These are phyloP conservation scores for Xylota sylvarum DNA, from an alignment of 2,888 invertebrate genomes.

Conservation along the genomic window DNA sequence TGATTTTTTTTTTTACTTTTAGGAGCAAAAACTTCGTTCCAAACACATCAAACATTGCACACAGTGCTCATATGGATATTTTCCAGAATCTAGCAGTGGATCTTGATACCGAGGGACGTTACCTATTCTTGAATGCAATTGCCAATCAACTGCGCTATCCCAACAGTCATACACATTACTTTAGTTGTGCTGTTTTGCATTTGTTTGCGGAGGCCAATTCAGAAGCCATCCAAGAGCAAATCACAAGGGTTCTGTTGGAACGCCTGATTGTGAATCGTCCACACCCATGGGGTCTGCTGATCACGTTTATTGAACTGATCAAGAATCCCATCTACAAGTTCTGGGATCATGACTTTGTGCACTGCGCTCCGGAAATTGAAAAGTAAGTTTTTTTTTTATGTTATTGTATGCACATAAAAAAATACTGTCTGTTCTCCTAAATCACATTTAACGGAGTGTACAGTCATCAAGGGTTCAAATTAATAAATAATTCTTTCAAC, in stretches of 20 bases:
- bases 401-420: background rate
- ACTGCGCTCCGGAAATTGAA: slow-evolving; percentile 99
- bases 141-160: slow-evolving; percentile 99
- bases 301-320: slow-evolving; percentile 99
- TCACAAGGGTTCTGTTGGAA: slow-evolving; percentile 97
- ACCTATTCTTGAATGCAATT: slow-evolving; percentile 98
- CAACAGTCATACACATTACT: slow-evolving; percentile 99
- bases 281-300: slow-evolving; percentile 99
- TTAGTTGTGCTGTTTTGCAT: slow-evolving; percentile 98
- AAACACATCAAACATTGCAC: slow-evolving; percentile 98
- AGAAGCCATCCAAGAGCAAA: slow-evolving; percentile 99
- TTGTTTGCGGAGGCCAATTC: slow-evolving; percentile 99
- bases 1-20: slow-evolving; percentile 22
- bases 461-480: too few species aligned
- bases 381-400: slow-evolving; percentile 92
- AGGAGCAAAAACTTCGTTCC: slow-evolving; percentile 96
- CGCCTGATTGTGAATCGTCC: slow-evolving; percentile 98
- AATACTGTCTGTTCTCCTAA: too few species aligned
- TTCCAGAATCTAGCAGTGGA: slow-evolving; percentile 99
- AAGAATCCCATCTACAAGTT: slow-evolving; percentile 99
- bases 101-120: slow-evolving; percentile 97
- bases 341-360: slow-evolving; percentile 99
- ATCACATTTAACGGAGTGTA: too few species aligned
- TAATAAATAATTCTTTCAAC: too few species aligned
- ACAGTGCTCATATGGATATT: slow-evolving; percentile 99